A percentile compares a stretch with the other conserved stretches of the same genome.
Conservation (phyloP, 2,797 vertebrate species). For the Brachyalestes nurse region DNA sequence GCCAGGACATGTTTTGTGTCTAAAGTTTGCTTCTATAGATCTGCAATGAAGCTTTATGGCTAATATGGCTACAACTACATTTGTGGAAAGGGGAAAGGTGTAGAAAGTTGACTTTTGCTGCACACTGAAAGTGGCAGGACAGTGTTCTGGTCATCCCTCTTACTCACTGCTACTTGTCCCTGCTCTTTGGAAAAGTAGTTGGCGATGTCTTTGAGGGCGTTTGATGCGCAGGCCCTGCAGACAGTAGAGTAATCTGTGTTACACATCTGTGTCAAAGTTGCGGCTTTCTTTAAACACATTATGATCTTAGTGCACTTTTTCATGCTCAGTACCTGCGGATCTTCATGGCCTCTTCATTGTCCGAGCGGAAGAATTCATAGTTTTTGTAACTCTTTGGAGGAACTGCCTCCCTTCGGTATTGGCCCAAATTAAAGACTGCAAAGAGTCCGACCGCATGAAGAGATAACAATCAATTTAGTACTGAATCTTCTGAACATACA, state of each 20-base stretch:
- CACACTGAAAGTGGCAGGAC: not conserved
- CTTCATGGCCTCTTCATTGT: slow-evolving; percentile 88
- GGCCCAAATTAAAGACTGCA: slow-evolving; percentile 91
- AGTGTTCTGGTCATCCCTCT: slow-evolving; percentile 36
- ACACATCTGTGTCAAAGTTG: slow-evolving; percentile 13
- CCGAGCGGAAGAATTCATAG: slow-evolving; percentile 89
- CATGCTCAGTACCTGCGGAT: slow-evolving; percentile 82
- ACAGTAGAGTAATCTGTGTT: slow-evolving; percentile 23
- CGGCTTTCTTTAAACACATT: not conserved
- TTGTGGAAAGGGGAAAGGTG: too few relatives aligned
- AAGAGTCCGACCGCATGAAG: not conserved
- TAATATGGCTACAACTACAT: too few relatives aligned
- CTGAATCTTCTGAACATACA: not conserved
- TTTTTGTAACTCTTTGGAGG: slow-evolving; percentile 88
- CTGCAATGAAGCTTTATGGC: too few relatives aligned
- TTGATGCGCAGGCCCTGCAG: slow-evolving; percentile 84
- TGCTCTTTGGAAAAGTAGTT: slow-evolving; percentile 82
- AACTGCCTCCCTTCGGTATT: slow-evolving; percentile 89
- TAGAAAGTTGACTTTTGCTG: not conserved
- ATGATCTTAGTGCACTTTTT: not conserved
- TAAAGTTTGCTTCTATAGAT: too few relatives aligned
- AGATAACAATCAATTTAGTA: not conserved
- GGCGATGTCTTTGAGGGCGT: slow-evolving; percentile 85
- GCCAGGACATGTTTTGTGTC: too few relatives aligned
- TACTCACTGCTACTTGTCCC: slow-evolving; percentile 89